Evolutionary conservation across 2,888 invertebrate species (phyloP).

Genomic region (Drosophila nr. fundita): DNA sequence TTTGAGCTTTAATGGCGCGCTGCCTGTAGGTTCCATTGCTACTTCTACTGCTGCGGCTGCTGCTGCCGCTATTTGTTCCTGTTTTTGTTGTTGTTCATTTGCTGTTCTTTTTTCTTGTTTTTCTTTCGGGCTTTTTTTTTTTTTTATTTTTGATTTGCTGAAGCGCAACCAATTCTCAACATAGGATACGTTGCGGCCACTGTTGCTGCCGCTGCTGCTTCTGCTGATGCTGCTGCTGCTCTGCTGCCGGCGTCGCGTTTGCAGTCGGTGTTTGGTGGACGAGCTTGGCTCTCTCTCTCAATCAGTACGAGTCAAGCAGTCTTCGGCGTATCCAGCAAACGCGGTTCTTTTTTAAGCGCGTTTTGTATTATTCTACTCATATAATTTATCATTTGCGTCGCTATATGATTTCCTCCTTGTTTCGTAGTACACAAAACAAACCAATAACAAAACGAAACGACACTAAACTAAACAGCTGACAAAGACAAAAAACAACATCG

Average conservation of each 20-base stretch:
- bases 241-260: constrained; percentile 19
- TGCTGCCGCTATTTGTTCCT: constrained; percentile 20
- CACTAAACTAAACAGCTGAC: constrained; percentile 6
- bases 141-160: constrained; percentile 26
- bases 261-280: constrained; percentile 40
- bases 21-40: constrained; percentile 37
- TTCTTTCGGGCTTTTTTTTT: constrained; percentile 22
- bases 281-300: constrained; percentile 58
- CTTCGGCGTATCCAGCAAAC: constrained; percentile 85
- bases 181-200: constrained; percentile 75
- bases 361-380: constrained; percentile 85
- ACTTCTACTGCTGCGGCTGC: constrained; percentile 20
- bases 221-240: constrained; percentile 48
- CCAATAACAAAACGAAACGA: constrained; percentile 6
- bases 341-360: constrained; percentile 85
- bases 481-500: constrained; percentile 1
- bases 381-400: constrained; percentile 85
- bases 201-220: constrained; percentile 14
- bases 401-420: constrained; percentile 85
- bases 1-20: constrained; percentile 47
- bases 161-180: constrained; percentile 71
- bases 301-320: constrained; percentile 85
- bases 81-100: constrained; percentile 30
- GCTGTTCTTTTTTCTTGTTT: constrained; percentile 21
- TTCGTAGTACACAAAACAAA: constrained; percentile 81